Evolutionary conservation across 2,888 invertebrate genomes (phyloP), one percentile per base, ranked within the genome.

Genomic region (Phorcus lineatus): DNA sequence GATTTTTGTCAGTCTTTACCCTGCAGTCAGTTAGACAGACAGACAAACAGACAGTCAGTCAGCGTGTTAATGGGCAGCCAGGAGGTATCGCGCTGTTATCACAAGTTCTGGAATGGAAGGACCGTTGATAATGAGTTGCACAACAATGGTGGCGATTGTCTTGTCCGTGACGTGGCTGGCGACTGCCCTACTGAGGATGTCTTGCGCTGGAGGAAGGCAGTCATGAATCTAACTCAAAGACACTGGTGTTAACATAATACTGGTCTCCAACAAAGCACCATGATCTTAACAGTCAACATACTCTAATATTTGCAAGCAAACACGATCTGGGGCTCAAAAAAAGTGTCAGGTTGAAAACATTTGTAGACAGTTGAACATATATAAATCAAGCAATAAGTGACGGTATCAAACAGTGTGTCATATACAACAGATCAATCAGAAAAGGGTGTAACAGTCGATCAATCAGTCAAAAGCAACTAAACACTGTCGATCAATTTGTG

Each of bases 231-330:
- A 31, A 16, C 70, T 70, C 40, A 40, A 70, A 70, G 70, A 70
- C 70, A 70, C 70, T 40, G 70, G 70, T 70, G 31, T 70, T 36
- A 70, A 70, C 40, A 40, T 70, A 70, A 70, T 70, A 70, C 70
- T 70, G 70, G 70, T 70, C 70, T 70, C 70, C 28, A 70, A 70
- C 70, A 70, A 70, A 70, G 70, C 70, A 70, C 70, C 70, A 40
- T 36, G n/a, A 70, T 31, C 70, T 70, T 19, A 36, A 40, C 40
- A 40, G 36, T 36, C 40, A 40, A 28, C 70, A 70, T n/a, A 19
- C 70, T 70, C 28, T 47, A 47, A 47, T 47, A 47, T 47, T 19
- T 70, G 70, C 70, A 31, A 70, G 40, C 36, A 36, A 40, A 19
- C 19, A 36, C 16, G 70, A 70, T 70, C 70, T 70, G 70, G 70